Evolutionary conservation across 2,797 vertebrate genomes (phyloP).

Genomic region (Oryzias sinensis): DNA sequence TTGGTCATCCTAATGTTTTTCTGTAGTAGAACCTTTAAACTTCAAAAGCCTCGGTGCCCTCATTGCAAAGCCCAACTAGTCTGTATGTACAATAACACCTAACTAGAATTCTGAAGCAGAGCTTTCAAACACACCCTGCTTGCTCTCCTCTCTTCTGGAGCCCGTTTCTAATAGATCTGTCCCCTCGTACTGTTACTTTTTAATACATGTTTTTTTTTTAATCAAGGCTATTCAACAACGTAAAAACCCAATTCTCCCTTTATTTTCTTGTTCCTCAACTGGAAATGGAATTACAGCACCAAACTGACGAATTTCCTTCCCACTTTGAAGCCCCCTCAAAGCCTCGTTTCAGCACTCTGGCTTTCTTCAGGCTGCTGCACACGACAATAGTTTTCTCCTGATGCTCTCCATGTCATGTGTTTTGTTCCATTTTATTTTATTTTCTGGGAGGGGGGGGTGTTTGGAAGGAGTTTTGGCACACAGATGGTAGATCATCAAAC

Average conservation of each 20-base stretch:
- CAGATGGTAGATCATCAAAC: constrained; percentile 76
- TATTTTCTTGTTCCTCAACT: constrained; percentile 34
- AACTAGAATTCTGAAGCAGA: constrained; percentile 31
- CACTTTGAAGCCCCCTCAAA: constrained; percentile 23
- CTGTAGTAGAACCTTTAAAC: constrained; percentile 50
- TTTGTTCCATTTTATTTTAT: constrained; percentile 59
- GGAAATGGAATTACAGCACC: constrained; percentile 28
- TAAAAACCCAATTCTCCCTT: constrained; percentile 8
- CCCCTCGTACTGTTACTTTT: constrained; percentile 40
- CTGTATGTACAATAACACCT: constrained; percentile 22
- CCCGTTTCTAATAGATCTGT: constrained; percentile 34
- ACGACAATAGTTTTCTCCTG: constrained; percentile 63
- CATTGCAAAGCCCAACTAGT: constrained; percentile 30
- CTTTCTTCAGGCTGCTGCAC: constrained; percentile 66
- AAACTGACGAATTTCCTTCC: constrained; percentile 21
- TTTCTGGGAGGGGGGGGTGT: constrained; percentile 15
- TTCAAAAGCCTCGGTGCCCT: constrained; percentile 58
- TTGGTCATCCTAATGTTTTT: constrained; percentile 57
- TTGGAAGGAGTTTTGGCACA: constrained; percentile 50
- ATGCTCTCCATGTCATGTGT: constrained; percentile 53
- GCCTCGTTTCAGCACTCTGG: constrained; percentile 51
- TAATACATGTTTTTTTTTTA: constrained; percentile 15
- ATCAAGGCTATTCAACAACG: constrained; percentile 12
- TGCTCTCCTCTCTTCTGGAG: constrained; percentile 40
- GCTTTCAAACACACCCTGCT: constrained; percentile 38